A percentile compares a stretch with the other conserved stretches of the same genome.
Conservation (phyloP, 2,113 vertebrate species). For the Neogobius melanostomus region DNA sequence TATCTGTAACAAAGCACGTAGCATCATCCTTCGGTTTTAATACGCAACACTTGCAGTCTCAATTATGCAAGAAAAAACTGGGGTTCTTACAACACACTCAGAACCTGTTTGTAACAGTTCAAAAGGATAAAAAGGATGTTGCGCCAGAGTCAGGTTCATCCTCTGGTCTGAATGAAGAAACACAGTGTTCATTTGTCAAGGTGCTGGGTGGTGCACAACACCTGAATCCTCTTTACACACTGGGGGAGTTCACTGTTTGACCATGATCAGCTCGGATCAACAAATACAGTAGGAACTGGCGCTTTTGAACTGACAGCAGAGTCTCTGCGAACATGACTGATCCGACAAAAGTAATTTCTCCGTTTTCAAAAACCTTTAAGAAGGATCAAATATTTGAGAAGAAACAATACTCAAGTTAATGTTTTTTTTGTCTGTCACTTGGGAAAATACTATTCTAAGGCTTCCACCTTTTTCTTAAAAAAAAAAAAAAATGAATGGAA, state of each 20-base stretch:
- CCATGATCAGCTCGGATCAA: constrained; percentile 7
- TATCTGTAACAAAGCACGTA: background rate
- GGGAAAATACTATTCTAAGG: too few species aligned
- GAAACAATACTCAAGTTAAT: too few species aligned
- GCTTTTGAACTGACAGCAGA: background rate
- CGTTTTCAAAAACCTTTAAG: too few species aligned
- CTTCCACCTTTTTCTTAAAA: too few species aligned
- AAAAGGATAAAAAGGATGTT: constrained; percentile 14
- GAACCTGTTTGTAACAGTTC: background rate
- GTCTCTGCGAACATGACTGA: background rate
- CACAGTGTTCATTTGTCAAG: background rate
- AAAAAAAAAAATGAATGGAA: background rate
- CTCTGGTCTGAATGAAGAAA: background rate
- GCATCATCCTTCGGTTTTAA: background rate
- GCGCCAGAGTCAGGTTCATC: constrained; percentile 19
- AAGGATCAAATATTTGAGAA: too few species aligned
- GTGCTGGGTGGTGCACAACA: constrained; percentile 3
- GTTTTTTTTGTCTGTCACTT: too few species aligned
- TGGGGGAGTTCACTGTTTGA: constrained; percentile 18
- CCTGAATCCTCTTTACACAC: constrained; percentile 24
- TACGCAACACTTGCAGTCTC: background rate
- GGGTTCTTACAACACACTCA: background rate
- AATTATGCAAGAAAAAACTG: too few species aligned
- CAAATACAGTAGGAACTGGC: too few species aligned
- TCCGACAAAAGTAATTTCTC: background rate